Base-by-base conservation (phyloP, 1,140 invertebrate species). In the Saccostrea echinata region DNA sequence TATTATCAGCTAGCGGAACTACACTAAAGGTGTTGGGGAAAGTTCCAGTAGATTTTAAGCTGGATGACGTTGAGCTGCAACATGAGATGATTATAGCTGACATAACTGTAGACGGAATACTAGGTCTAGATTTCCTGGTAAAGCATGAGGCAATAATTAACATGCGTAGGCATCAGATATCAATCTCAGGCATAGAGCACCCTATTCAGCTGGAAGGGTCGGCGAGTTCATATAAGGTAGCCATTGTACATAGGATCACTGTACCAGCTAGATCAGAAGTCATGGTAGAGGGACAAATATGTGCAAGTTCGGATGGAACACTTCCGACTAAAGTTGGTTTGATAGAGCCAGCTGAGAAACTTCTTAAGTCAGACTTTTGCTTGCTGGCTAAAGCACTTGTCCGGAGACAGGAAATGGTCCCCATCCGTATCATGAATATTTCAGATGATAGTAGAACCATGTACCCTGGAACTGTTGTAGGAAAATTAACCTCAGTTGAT, bases 361-460 rank as follows among this genome's bases (percentile, higher is more conserved):
- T 85, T n/a, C n/a, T n/a, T 85, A 9, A 27, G 27, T 43, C 35
- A 43, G 61, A 61, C 6, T 64, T 18, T 18, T 57, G n/a, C n/a
- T 12, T 71, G n/a, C n/a, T 85, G 18, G 84, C 57, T 43, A 68
- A 43, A 71, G 51, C 35, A 71, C 35, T 85, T 51, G 84, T 85
- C 6, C 27, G 81, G 0, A 68, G 80, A 51, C 35, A 13, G 16
- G 86, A 87, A 1, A 71, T 3, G 51, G 55, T 87, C 18, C 86
- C 86, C 30, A 51, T 87, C 27, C 57, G 86, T n/a, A 18, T 86
- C 13, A 86, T 86, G 85, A 86, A 86, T 86, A n/a, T 81, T 27
- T 80, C 61, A 18, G 35, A 35, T 27, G 85, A 86, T 30, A 76
- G 43, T 24, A 71, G 53, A 43, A 57, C 81, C 27, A n/a, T 86